A percentile compares a stretch with the other conserved stretches of the same genome.
These are phyloP conservation scores for Brienomyrus longianalis DNA, from an alignment of 2,113 vertebrate genomes.

Conservation along the genomic window DNA sequence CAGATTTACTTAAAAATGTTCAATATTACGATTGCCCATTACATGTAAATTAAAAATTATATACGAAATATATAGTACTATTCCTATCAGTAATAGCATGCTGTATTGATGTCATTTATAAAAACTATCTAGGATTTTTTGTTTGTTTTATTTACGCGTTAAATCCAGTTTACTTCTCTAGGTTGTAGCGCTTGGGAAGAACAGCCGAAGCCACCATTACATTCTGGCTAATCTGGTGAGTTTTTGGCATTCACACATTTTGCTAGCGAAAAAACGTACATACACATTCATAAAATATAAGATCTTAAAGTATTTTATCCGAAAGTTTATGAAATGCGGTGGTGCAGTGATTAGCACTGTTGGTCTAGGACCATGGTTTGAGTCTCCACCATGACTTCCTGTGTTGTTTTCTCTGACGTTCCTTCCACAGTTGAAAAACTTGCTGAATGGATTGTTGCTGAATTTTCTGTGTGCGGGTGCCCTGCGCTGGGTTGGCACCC, in stretches of 20 bases:
- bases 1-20: neutral
- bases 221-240: constrained; percentile 98
- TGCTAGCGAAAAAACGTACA: neutral
- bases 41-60: neutral
- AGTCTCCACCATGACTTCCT: neutral
- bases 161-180: constrained; percentile 56
- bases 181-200: constrained; percentile 89
- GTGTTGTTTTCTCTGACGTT: too few species aligned
- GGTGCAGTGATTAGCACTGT: neutral
- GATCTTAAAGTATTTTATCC: neutral
- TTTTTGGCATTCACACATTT: neutral
- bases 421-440: too few species aligned
- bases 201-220: constrained; percentile 93
- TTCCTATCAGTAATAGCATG: neutral
- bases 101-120: neutral
- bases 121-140: neutral
- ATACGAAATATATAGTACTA: neutral
- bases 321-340: neutral
- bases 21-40: neutral
- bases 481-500: neutral
- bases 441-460: neutral
- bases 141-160: neutral
- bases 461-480: neutral
- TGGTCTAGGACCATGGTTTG: neutral
- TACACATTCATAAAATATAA: neutral